These are phyloP conservation scores for Glossophaga mutica DNA, from an alignment of 2,797 vertebrate genomes.

Conservation along the genomic window DNA sequence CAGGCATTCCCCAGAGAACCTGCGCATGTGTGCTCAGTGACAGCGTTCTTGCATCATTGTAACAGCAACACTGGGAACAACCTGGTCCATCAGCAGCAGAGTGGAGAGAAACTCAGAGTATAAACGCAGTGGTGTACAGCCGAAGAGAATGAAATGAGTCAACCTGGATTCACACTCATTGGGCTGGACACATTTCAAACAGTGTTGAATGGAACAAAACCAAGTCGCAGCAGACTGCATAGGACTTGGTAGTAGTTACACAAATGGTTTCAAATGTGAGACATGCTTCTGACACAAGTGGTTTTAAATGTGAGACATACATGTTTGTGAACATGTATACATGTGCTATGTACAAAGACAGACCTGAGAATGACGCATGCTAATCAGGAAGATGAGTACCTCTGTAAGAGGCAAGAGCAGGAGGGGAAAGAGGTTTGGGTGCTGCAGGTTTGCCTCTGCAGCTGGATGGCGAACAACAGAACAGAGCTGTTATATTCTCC, in stretches of 20 bases:
- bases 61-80: background rate
- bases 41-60: fast-evolving
- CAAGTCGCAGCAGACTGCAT: background rate
- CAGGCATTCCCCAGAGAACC: background rate
- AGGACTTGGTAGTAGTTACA: background rate
- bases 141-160: background rate
- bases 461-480: background rate
- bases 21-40: background rate
- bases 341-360: background rate
- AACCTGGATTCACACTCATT: background rate
- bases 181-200: background rate
- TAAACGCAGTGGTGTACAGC: background rate
- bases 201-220: background rate
- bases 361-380: background rate
- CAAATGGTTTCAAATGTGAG: background rate
- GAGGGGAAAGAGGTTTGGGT: background rate
- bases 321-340: background rate
- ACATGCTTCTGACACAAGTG: background rate
- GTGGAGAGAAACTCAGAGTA: fast-evolving
- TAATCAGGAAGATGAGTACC: no score
- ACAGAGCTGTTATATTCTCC: background rate
- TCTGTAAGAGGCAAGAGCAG: background rate
- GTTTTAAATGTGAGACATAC: background rate
- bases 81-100: background rate
- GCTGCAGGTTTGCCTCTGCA: background rate